phyloP scores from a whole-genome alignment of 2,888 invertebrate genomes.

The Eilema depressum region DNA sequence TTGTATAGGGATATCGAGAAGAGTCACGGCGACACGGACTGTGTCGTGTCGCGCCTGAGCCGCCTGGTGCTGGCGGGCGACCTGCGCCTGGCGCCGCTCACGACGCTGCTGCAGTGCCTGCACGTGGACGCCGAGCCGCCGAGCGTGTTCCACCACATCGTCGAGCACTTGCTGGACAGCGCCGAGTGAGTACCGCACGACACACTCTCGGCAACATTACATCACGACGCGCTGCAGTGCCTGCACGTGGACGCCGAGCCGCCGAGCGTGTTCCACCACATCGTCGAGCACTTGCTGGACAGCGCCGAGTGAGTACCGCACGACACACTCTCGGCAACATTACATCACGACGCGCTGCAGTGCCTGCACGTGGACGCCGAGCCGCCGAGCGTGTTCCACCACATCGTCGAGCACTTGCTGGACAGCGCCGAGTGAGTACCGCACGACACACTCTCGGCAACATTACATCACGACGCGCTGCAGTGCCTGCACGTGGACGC shows the following conservation, averaged over 20 bases:
- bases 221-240: constrained; percentile 41
- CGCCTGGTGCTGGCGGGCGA: constrained; percentile 37
- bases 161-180: constrained; percentile 22
- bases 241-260: constrained; percentile 37
- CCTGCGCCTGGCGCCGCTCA: constrained; percentile 37
- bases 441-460: too few species aligned
- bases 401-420: constrained; percentile 24
- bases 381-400: constrained; percentile 21
- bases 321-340: too few species aligned
- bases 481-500: constrained; percentile 46
- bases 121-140: constrained; percentile 29
- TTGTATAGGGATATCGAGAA: constrained; percentile 69
- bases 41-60: constrained; percentile 39
- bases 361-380: constrained; percentile 41
- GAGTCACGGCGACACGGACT: constrained; percentile 64
- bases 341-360: constrained; percentile 36
- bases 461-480: constrained; percentile 29
- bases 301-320: constrained; percentile 23
- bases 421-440: constrained; percentile 24
- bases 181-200: constrained; percentile 23
- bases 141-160: constrained; percentile 23
- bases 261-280: constrained; percentile 23
- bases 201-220: too few species aligned
- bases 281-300: constrained; percentile 21
- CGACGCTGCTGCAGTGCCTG: constrained; percentile 46